These are phyloP conservation scores for Phyllotreta cruciferae DNA, from an alignment of 2,888 invertebrate species.

Conservation along the genomic window DNA sequence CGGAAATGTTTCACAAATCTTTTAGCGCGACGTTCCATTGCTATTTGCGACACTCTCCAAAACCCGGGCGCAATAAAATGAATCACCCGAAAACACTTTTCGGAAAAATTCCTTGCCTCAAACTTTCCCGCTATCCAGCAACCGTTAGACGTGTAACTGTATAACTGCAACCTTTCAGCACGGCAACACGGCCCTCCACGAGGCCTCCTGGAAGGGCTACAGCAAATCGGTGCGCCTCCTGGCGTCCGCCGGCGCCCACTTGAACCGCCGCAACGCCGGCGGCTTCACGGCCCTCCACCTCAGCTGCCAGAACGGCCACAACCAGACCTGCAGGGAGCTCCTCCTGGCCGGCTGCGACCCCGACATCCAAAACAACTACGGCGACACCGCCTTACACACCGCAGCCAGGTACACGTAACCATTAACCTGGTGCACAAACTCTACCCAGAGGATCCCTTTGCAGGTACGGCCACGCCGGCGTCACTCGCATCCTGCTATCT, in stretches of 20 bases:
- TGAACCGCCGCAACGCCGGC: slow-evolving; percentile 77
- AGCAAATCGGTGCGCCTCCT: slow-evolving; percentile 82
- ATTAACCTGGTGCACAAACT: not conserved
- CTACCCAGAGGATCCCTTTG: not conserved
- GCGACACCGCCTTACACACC: slow-evolving; percentile 93
- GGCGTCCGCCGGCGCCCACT: slow-evolving; percentile 70
- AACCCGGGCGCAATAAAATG: too few relatives aligned
- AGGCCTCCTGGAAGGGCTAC: slow-evolving; percentile 94
- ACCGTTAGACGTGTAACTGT: not conserved
- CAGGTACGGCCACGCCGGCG: slow-evolving; percentile 94
- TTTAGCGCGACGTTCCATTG: too few relatives aligned
- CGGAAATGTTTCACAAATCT: too few relatives aligned
- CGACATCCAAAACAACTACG: slow-evolving; percentile 92
- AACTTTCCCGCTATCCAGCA: not conserved
- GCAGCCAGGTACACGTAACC: slow-evolving; percentile 82
- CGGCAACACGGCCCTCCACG: slow-evolving; percentile 93
- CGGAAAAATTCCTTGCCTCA: not conserved
- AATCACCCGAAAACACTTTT: too few relatives aligned
- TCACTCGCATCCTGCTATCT: slow-evolving; percentile 90
- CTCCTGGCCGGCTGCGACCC: slow-evolving; percentile 87
- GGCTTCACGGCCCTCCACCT: slow-evolving; percentile 95
- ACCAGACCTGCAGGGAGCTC: slow-evolving; percentile 89
- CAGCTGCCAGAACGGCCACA: slow-evolving; percentile 96
- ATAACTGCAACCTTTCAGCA: slow-evolving; percentile 65
- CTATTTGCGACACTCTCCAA: too few relatives aligned